Percentiles rank a stretch among this genome's conserved stretches.
Evolutionary conservation across 2,888 invertebrate genomes (phyloP).

Genomic region (Mimas tiliae): DNA sequence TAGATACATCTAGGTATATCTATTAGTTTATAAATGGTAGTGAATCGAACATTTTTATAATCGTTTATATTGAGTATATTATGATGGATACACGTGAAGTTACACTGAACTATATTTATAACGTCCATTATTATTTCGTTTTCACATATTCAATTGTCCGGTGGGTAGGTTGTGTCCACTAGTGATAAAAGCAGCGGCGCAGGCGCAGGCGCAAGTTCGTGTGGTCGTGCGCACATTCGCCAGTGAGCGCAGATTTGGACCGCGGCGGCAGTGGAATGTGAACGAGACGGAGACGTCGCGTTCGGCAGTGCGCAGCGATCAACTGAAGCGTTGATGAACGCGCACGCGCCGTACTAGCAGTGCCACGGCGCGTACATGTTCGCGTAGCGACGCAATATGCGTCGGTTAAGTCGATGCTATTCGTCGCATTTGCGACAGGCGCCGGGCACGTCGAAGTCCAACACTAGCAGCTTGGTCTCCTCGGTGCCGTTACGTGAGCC

Average conservation of each 20-base stretch:
- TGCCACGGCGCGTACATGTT: constrained; percentile 80
- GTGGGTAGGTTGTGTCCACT: constrained; percentile 48
- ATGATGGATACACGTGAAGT: constrained; percentile 49
- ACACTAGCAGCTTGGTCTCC: constrained; percentile 98
- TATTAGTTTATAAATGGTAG: constrained; percentile 57
- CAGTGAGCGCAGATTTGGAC: background rate
- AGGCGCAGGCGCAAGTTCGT: background rate
- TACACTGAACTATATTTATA: constrained; percentile 48
- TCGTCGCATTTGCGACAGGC: constrained; percentile 85
- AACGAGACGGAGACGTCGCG: constrained; percentile 24
- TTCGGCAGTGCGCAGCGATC: background rate
- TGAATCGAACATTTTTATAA: constrained; percentile 42
- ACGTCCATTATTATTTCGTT: constrained; percentile 40
- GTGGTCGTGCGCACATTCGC: background rate
- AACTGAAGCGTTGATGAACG: too few species aligned
- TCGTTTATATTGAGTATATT: constrained; percentile 52
- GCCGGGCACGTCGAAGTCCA: constrained; percentile 97
- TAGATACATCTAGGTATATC: constrained; percentile 44
- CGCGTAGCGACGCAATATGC: constrained; percentile 73
- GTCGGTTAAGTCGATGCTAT: constrained; percentile 80
- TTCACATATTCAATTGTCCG: constrained; percentile 44
- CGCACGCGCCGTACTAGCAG: constrained; percentile 47
- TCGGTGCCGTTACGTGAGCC: constrained; percentile 99
- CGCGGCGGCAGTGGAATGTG: constrained; percentile 21
- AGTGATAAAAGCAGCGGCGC: constrained; percentile 27